phyloP scores from a whole-genome alignment of 2,797 vertebrate species.

The Falco cherrug region DNA sequence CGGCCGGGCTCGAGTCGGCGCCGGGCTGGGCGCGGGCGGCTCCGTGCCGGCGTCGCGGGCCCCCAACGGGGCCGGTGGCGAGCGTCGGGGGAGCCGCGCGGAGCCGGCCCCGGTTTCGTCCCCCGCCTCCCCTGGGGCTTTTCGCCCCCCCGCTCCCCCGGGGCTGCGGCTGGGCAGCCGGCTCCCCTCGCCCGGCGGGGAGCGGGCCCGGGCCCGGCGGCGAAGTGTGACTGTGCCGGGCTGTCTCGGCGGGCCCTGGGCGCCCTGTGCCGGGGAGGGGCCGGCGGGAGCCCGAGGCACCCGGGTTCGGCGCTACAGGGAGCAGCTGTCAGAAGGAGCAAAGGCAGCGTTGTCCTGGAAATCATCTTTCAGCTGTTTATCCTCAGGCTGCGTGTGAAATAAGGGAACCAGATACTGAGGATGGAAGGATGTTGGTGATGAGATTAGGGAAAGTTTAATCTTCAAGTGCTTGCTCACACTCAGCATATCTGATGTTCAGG shows the following conservation, averaged over 20 bases:
- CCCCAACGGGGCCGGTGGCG: too few species aligned
- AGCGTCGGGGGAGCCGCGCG: too few species aligned
- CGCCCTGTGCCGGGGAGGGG: too few species aligned
- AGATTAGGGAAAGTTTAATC: not conserved
- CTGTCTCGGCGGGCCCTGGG: too few species aligned
- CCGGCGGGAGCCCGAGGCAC: too few species aligned
- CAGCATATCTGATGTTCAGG: fast-evolving
- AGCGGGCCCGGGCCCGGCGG: too few species aligned
- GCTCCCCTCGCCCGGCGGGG: not conserved
- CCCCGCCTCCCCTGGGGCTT: too few species aligned
- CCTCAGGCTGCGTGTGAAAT: not conserved
- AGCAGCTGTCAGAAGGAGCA: fast-evolving
- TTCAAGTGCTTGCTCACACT: not conserved
- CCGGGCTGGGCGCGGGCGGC: not conserved
- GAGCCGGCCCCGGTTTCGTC: too few species aligned
- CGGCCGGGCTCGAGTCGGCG: not conserved
- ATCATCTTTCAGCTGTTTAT: not conserved
- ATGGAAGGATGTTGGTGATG: not conserved
- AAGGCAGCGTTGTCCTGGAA: not conserved
- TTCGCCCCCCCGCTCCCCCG: not conserved
- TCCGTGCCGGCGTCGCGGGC: too few species aligned
- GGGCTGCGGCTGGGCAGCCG: not conserved
- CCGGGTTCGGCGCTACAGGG: too few species aligned
- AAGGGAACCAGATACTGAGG: not conserved
- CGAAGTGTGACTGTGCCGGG: too few species aligned